Evolutionary conservation across 2,888 invertebrate genomes (phyloP), one percentile per base, ranked within the genome.

Genomic region (Pyrrhosoma nymphula): DNA sequence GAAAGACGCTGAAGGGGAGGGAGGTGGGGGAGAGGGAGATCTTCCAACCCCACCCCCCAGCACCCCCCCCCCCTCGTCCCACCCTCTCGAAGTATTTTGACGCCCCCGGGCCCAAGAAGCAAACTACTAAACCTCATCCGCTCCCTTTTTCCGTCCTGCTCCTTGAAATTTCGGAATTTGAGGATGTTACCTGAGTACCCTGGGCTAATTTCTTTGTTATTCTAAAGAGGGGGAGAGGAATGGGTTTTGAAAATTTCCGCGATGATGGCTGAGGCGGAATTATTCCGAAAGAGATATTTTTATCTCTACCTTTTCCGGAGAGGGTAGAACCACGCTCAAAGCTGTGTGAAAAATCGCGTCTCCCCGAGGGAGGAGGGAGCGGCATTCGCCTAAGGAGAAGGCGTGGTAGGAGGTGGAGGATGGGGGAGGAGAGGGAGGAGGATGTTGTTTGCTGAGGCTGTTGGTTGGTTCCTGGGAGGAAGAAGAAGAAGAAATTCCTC

Each of bases 171-270:
- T 82, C 16, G 35, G 35, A 82, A 35, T 82, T 82, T 35, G n/a
- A 82, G 82, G n/a, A 82, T 82, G 82, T 30, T 82, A 82, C 82
- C 82, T 30, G 82, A 82, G 18, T 82, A 82, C 82, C 35, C 30
- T 12, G 18, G 82, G 82, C 35, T 35, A 82, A 82, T 82, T 30
- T 30, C 35, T 82, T 82, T 82, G 82, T 82, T 82, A 82, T 82
- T 35, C 35, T 35, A 82, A 35, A 82, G 26, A 0, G 69, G 12
- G 35, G 16, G 35, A 35, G 30, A 18, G 82, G 26, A 16, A 35
- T 30, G 35, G 14, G 82, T 16, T 82, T 14, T 20, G 60, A 35
- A 35, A 82, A 35, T 82, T 82, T 82, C 35, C 14, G 26, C 82
- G 82, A 14, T 82, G 82, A 35, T 82, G 82, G 30, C 10, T 10